Percentiles rank a stretch among this genome's conserved stretches.
Evolutionary conservation across 2,888 invertebrate species (phyloP).

Genomic region (Camponotus fellah): DNA sequence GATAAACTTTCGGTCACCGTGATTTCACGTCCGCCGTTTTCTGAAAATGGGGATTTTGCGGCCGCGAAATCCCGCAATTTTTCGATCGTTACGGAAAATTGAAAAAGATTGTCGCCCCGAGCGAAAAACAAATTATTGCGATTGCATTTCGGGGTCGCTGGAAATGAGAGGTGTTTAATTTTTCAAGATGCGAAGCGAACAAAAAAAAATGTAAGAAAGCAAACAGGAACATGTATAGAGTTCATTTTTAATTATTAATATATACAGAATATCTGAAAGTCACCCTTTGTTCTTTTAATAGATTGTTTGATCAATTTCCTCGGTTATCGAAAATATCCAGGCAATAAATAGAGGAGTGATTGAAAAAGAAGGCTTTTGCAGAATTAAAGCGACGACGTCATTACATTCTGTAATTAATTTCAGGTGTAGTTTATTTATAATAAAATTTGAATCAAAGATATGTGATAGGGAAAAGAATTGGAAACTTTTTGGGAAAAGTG

Average conservation of each 20-base stretch:
- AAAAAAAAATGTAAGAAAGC: background rate
- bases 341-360: background rate
- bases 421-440: too few species aligned
- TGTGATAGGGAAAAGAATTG: background rate
- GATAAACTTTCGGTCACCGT: constrained; percentile 37
- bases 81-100: constrained; percentile 30
- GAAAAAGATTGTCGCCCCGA: background rate
- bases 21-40: constrained; percentile 5
- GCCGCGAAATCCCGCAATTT: background rate
- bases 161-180: background rate
- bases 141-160: background rate
- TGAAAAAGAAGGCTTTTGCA: background rate
- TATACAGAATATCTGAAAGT: background rate
- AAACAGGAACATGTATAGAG: too few species aligned
- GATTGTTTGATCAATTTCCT: background rate
- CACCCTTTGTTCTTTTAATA: background rate
- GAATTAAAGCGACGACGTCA: too few species aligned
- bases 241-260: background rate
- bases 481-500: background rate
- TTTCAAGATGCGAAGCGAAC: background rate
- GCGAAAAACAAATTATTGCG: constrained; percentile 12
- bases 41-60: constrained; percentile 15
- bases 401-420: too few species aligned
- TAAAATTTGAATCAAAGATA: background rate
- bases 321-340: background rate